Percentiles rank a stretch among this genome's conserved stretches.
These are phyloP conservation scores for Scartelaos histophorus DNA, from an alignment of 2,113 vertebrate species.

Conservation along the genomic window DNA sequence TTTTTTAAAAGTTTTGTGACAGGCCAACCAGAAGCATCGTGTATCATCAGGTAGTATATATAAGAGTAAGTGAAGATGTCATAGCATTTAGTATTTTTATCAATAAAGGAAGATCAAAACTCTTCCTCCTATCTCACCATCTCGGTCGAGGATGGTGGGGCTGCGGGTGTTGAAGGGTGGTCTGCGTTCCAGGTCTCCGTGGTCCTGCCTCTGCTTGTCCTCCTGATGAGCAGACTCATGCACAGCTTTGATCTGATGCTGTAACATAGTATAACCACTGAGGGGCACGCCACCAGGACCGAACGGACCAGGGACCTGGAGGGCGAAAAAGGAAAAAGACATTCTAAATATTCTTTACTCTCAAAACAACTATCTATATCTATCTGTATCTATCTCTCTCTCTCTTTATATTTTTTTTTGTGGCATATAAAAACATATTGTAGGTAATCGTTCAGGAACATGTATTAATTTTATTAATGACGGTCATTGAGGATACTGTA, in stretches of 20 bases:
- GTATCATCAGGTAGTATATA: too few relatives aligned
- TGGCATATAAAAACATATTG: too few relatives aligned
- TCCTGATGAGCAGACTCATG: slow-evolving; percentile 91
- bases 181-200: slow-evolving; percentile 84
- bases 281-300: slow-evolving; percentile 81
- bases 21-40: too few relatives aligned
- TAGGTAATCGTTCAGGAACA: too few relatives aligned
- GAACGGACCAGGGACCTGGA: slow-evolving; percentile 79
- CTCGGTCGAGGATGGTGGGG: slow-evolving; percentile 86
- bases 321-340: background rate
- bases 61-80: background rate
- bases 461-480: too few relatives aligned
- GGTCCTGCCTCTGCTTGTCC: slow-evolving; percentile 91
- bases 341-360: background rate
- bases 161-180: slow-evolving; percentile 80
- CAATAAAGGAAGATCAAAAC: background rate
- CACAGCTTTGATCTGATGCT: slow-evolving; percentile 93
- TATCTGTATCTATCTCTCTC: too few relatives aligned
- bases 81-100: too few relatives aligned
- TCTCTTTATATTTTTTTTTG: too few relatives aligned
- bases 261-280: slow-evolving; percentile 89
- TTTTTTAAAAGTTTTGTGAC: too few relatives aligned
- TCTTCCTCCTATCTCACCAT: slow-evolving; percentile 76
- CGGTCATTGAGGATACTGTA: too few relatives aligned
- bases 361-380: background rate